Percentiles rank a stretch among this genome's conserved stretches.
Conservation (phyloP, 2,888 invertebrate genomes). For the Steinernema hermaphroditum region DNA sequence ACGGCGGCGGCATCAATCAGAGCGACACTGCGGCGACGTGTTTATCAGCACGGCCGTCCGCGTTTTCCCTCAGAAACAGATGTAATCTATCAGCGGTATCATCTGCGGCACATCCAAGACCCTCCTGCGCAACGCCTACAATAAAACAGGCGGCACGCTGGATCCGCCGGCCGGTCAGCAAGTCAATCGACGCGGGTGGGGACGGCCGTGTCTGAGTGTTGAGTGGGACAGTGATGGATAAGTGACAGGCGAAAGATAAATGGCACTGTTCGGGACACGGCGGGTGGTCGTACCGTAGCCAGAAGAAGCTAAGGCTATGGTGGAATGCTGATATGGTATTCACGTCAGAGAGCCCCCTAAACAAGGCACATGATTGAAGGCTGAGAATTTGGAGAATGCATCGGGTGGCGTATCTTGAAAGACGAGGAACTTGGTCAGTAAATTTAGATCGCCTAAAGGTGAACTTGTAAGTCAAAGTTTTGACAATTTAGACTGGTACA, state of each 20-base stretch:
- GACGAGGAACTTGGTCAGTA: too few species aligned
- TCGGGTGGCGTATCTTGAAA: too few species aligned
- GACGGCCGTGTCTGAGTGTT: background rate
- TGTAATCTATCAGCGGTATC: conserved; percentile 13
- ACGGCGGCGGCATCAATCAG: background rate
- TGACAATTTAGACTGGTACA: too few species aligned
- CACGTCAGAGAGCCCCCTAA: too few species aligned
- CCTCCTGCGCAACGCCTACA: conserved; percentile 25
- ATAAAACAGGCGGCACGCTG: conserved; percentile 23
- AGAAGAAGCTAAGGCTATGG: background rate
- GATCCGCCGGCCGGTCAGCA: background rate
- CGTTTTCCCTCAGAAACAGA: conserved; percentile 27
- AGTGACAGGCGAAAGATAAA: conserved; percentile 26
- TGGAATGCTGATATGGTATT: background rate
- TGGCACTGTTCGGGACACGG: background rate
- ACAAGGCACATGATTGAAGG: too few species aligned
- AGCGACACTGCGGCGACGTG: conserved; percentile 4
- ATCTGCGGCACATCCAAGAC: conserved; percentile 16
- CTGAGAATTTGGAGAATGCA: too few species aligned
- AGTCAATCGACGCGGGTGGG: background rate
- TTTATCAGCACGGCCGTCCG: conserved; percentile 12
- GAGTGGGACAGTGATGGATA: background rate
- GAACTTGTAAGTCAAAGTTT: too few species aligned
- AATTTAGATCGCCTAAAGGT: too few species aligned
- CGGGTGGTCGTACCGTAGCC: background rate